Evolutionary conservation across 2,888 invertebrate species (phyloP), one percentile per base, ranked within the genome.

Genomic region (Yponomeuta sedellus): DNA sequence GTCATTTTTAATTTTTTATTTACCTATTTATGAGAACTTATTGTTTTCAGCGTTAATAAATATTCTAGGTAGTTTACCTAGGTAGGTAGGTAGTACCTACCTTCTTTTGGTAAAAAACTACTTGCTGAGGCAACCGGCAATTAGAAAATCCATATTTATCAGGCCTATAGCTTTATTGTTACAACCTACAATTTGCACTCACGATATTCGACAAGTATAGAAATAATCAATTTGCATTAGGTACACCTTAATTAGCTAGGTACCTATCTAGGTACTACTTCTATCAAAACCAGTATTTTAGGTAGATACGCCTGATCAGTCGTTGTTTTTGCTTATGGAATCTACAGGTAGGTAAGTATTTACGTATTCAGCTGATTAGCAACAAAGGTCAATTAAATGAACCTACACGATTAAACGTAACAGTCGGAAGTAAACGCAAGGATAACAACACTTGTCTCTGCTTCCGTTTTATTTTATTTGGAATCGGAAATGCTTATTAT

Each of bases 401-500:
- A 58, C 22, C 19, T 52, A 52, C 44, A 52, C 44, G 44, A 52
- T 52, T 52, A 52, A 52, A 52, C 44, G 44, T 52, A 52, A 52
- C 44, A 52, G 16, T n/a, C 5, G 58, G 58, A 58, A 58, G 58
- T 58, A 58, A 58, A 22, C 11, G 58, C 58, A 58, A 58, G 58
- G 58, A 58, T 58, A 58, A 58, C 58, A 20, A 58, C 58, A 22
- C 44, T 19, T 22, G 20, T 20, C 58, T 58, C 20, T 58, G 20
- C 58, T 58, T 58, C 58, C 58, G 58, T 58, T 58, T 22, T 58
- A 52, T 52, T 52, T 52, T 52, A 52, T 52, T 52, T 52, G 3
- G 44, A 52, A 52, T 52, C 44, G 44, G 44, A 52, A 52, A 52
- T 52, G 12, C 44, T 25, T 25, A 25, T 25, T 25, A 25, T 25